Percentiles rank a stretch among this genome's conserved stretches.
Conservation (phyloP, 2,888 invertebrate genomes). For the Epistrophe grossulariae region DNA sequence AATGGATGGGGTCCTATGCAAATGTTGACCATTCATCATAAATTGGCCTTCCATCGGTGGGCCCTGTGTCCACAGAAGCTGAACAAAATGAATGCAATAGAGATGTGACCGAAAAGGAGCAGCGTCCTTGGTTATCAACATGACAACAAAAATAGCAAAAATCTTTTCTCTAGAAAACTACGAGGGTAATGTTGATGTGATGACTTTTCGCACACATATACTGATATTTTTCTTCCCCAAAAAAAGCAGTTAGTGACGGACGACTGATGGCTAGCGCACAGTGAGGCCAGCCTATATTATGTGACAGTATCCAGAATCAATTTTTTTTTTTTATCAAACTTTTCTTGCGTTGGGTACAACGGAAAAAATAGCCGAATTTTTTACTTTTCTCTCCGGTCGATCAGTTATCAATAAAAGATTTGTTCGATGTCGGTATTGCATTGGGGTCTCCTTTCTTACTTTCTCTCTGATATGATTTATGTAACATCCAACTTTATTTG, state of each 20-base stretch:
- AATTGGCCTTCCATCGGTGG: conserved; percentile 50
- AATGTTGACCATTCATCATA: conserved; percentile 64
- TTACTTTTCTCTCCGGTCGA: too few relatives aligned
- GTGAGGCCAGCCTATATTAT: neutral
- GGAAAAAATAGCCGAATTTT: too few relatives aligned
- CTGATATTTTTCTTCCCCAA: neutral
- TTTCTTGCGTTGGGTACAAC: too few relatives aligned
- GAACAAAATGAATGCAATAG: conserved; percentile 19
- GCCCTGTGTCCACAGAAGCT: conserved; percentile 24
- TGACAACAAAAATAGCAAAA: conserved; percentile 35
- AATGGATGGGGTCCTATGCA: conserved; percentile 14
- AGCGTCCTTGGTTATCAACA: conserved; percentile 32
- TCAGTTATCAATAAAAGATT: too few relatives aligned
- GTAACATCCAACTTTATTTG: too few relatives aligned
- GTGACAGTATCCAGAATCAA: too few relatives aligned
- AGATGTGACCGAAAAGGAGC: conserved; percentile 23
- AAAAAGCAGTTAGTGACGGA: neutral
- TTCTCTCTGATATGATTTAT: too few relatives aligned
- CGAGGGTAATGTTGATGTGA: conserved; percentile 16
- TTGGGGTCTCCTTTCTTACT: too few relatives aligned
- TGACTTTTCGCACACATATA: conserved; percentile 13
- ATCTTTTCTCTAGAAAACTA: conserved; percentile 23
- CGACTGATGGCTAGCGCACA: neutral
- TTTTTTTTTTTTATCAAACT: too few relatives aligned
- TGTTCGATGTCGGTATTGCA: too few relatives aligned